These are phyloP conservation scores for Hololepta plana DNA, from an alignment of 2,888 invertebrate genomes.

Conservation along the genomic window DNA sequence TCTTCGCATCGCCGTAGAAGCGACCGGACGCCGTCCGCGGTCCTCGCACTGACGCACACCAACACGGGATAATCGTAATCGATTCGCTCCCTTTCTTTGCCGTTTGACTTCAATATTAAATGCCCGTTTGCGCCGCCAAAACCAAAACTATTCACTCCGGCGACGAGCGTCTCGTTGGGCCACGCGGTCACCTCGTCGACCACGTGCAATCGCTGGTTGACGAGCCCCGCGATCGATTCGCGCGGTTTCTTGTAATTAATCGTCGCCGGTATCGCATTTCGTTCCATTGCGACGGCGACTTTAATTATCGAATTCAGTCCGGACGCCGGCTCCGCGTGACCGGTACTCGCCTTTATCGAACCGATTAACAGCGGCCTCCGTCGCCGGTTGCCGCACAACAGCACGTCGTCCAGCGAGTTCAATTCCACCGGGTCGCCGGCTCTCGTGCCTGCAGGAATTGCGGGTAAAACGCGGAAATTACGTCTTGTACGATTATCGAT, in stretches of 20 bases:
- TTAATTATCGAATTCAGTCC: slow-evolving; percentile 83
- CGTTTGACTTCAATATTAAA: slow-evolving; percentile 40
- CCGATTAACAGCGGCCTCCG: slow-evolving; percentile 68
- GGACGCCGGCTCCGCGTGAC: slow-evolving; percentile 85
- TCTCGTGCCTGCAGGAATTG: too few species aligned
- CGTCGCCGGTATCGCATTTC: slow-evolving; percentile 72
- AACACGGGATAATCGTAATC: too few species aligned
- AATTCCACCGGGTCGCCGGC: slow-evolving; percentile 65
- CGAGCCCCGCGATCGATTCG: slow-evolving; percentile 67
- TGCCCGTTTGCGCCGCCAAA: too few species aligned
- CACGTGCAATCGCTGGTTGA: slow-evolving; percentile 58
- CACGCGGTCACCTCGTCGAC: too few species aligned
- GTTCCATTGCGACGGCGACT: slow-evolving; percentile 80
- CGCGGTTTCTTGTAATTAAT: slow-evolving; percentile 79
- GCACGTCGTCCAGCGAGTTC: slow-evolving; percentile 59
- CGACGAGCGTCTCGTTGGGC: too few species aligned
- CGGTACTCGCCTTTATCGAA: slow-evolving; percentile 94
- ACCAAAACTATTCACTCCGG: too few species aligned
- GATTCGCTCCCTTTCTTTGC: too few species aligned
- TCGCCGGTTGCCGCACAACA: slow-evolving; percentile 71
- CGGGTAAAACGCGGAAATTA: too few species aligned
- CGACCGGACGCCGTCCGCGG: too few species aligned
- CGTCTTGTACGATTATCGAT: too few species aligned
- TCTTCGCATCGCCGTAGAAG: too few species aligned
- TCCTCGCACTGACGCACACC: too few species aligned